Evolutionary conservation across 1,140 invertebrate genomes (phyloP).

Genomic region (Eulimnadia texana): DNA sequence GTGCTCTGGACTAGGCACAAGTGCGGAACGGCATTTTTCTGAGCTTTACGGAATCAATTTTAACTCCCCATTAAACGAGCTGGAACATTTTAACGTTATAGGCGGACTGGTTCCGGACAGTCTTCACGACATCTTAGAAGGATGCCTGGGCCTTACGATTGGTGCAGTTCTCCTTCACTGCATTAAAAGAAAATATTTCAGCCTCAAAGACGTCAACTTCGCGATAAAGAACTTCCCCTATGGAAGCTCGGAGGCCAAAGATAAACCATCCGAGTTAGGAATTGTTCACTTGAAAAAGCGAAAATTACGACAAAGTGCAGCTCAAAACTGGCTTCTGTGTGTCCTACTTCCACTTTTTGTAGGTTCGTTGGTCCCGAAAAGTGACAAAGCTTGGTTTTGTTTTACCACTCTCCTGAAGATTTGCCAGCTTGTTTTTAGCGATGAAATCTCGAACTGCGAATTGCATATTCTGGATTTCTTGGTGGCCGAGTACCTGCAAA

Average conservation of each 20-base stretch:
- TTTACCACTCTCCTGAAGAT: slow-evolving; percentile 8
- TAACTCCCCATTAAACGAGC: slow-evolving; percentile 5
- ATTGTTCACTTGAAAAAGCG: slow-evolving; percentile 2
- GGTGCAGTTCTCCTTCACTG: slow-evolving; percentile 5
- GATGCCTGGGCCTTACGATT: slow-evolving; percentile 7
- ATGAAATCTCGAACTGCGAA: slow-evolving; percentile 6
- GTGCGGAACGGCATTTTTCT: slow-evolving; percentile 2
- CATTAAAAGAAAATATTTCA: slow-evolving; percentile 5
- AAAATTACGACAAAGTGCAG: slow-evolving; percentile 1
- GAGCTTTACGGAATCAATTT: background rate
- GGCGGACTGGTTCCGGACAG: slow-evolving; percentile 1
- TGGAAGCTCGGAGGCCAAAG: slow-evolving; percentile 7
- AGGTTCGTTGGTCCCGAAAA: slow-evolving; percentile 5
- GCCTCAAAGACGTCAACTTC: slow-evolving; percentile 5
- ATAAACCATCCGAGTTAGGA: slow-evolving; percentile 12
- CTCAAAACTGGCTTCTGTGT: slow-evolving; percentile 7
- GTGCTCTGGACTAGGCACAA: slow-evolving; percentile 4
- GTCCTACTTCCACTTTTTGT: slow-evolving; percentile 6
- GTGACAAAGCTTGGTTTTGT: background rate
- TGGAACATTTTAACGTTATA: slow-evolving; percentile 11
- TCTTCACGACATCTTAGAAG: no score
- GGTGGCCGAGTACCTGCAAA: background rate
- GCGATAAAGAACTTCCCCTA: slow-evolving; percentile 6
- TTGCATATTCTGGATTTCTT: slow-evolving; percentile 4
- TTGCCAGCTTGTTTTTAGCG: slow-evolving; percentile 7